These are phyloP conservation scores for Anthopleura sola DNA, from an alignment of 64 coral and sea anemone genomes.

Conservation along the genomic window DNA sequence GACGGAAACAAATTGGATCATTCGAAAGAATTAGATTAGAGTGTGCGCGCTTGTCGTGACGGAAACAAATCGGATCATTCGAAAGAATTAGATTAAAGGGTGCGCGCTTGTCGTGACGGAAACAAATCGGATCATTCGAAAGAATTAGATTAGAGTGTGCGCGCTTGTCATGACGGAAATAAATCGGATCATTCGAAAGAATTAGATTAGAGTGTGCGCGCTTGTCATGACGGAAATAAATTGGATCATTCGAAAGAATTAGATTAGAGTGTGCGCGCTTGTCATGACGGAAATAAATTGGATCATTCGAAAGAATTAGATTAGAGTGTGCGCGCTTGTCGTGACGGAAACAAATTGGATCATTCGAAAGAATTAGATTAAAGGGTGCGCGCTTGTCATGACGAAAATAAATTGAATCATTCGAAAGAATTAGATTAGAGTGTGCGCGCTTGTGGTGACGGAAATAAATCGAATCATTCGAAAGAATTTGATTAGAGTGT, in stretches of 20 bases:
- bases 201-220: not conserved
- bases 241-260: too few species aligned
- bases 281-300: not conserved
- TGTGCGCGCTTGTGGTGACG: not conserved
- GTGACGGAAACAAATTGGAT: too few species aligned
- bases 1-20: too few species aligned
- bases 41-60: not conserved
- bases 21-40: not conserved
- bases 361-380: not conserved
- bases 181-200: not conserved
- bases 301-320: not conserved
- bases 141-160: not conserved
- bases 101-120: not conserved
- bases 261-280: too few species aligned
- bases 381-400: not conserved
- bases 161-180: too few species aligned
- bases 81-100: too few species aligned
- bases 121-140: not conserved
- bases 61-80: too few species aligned
- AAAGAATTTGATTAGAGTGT: not conserved
- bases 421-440: too few species aligned
- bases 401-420: too few species aligned
- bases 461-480: not conserved
- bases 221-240: too few species aligned
- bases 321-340: not conserved